A percentile compares a stretch with the other conserved stretches of the same genome.
These are phyloP conservation scores for Mamestra configurata DNA, from an alignment of 1,140 invertebrate genomes.

Conservation along the genomic window DNA sequence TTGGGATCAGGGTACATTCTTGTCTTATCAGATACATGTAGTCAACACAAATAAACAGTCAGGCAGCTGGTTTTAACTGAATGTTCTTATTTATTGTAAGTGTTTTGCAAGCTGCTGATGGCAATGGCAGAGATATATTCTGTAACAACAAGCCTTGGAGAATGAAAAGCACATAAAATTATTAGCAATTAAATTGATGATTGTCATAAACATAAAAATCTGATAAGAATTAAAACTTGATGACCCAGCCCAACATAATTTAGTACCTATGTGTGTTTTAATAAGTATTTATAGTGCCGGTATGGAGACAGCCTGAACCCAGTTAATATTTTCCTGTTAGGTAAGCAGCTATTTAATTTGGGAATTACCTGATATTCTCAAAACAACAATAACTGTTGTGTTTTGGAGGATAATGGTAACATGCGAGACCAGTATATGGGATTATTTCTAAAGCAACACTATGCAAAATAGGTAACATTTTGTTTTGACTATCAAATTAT, in stretches of 20 bases:
- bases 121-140: conserved; percentile 21
- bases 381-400: neutral
- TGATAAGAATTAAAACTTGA: neutral
- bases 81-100: neutral
- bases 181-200: conserved; percentile 3
- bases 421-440: neutral
- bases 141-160: conserved; percentile 23
- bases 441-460: neutral
- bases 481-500: no score
- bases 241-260: neutral
- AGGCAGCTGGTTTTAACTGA: neutral
- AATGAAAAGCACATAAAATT: conserved; percentile 11
- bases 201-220: neutral
- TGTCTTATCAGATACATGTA: conserved; percentile 6
- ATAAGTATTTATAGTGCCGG: neutral
- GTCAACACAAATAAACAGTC: neutral
- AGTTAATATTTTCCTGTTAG: neutral
- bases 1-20: neutral
- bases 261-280: neutral
- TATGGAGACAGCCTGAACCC: no score
- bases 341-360: neutral
- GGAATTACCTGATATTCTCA: neutral
- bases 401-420: neutral
- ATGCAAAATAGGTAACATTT: no score
- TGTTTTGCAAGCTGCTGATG: neutral